Percentiles rank a stretch among this genome's conserved stretches.
Evolutionary conservation across 2,113 vertebrate species (phyloP).

Genomic region (Planiliza haematocheilus): DNA sequence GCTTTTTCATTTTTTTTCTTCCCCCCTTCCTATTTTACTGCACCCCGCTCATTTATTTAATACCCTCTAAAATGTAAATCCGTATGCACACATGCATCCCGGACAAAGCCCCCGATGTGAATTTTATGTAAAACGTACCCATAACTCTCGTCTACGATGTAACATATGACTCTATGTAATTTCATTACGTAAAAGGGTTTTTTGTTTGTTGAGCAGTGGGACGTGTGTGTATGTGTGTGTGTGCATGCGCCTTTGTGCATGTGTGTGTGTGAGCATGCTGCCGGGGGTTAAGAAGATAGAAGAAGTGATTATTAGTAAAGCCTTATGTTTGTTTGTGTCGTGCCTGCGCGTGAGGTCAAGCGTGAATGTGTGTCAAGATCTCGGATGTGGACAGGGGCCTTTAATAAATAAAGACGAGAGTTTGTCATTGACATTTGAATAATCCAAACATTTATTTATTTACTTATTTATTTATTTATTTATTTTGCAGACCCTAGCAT

Average conservation of each 20-base stretch:
- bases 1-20: slow-evolving; percentile 61
- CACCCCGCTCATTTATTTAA: slow-evolving; percentile 85
- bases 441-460: slow-evolving; percentile 66
- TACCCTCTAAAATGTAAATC: slow-evolving; percentile 87
- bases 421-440: slow-evolving; percentile 73
- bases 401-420: slow-evolving; percentile 74
- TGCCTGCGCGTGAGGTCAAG: slow-evolving; percentile 40
- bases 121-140: slow-evolving; percentile 86
- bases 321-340: slow-evolving; percentile 65
- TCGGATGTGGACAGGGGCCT: slow-evolving; percentile 63
- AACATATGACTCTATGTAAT: slow-evolving; percentile 80
- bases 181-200: slow-evolving; percentile 88
- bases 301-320: slow-evolving; percentile 75
- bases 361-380: slow-evolving; percentile 67
- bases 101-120: slow-evolving; percentile 79
- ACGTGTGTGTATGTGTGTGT: slow-evolving; percentile 28
- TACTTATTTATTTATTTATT: slow-evolving; percentile 40
- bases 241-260: slow-evolving; percentile 12
- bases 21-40: slow-evolving; percentile 61
- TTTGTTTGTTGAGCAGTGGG: slow-evolving; percentile 65
- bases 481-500: slow-evolving; percentile 56
- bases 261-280: slow-evolving; percentile 16
- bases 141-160: slow-evolving; percentile 79
- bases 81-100: slow-evolving; percentile 79
- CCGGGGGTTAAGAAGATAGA: slow-evolving; percentile 70